Percentiles rank a stretch among this genome's conserved stretches.
Conservation (phyloP, 2,888 invertebrate species). For the Euplagia quadripunctaria region DNA sequence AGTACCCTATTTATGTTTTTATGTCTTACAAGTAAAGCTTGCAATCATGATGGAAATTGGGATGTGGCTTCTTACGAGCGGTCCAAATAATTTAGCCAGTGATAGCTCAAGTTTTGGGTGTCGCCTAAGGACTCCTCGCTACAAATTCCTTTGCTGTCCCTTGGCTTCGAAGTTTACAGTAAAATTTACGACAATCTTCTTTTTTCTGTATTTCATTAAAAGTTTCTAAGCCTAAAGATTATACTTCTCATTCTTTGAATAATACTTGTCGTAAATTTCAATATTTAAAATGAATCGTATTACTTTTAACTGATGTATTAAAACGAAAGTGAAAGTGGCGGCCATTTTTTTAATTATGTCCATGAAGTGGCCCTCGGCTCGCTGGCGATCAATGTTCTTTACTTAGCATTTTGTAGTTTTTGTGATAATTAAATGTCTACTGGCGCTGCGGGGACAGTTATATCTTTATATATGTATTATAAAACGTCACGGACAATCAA, state of each 20-base stretch:
- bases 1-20: not conserved
- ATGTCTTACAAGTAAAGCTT: constrained; percentile 14
- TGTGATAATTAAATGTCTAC: constrained; percentile 26
- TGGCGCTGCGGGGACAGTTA: not conserved
- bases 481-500: not conserved
- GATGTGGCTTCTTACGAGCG: constrained; percentile 28
- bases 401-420: constrained; percentile 17
- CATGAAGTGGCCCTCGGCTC: constrained; percentile 25
- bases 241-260: constrained; percentile 58
- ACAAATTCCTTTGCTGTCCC: constrained; percentile 46
- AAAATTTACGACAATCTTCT: constrained; percentile 62
- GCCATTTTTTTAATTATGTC: constrained; percentile 45
- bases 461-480: not conserved
- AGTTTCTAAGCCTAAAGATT: constrained; percentile 64
- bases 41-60: constrained; percentile 33
- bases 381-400: constrained; percentile 22
- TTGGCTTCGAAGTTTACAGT: constrained; percentile 54
- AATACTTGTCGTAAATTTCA: constrained; percentile 59
- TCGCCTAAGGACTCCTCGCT: constrained; percentile 33
- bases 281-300: constrained; percentile 51
- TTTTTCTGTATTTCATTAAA: constrained; percentile 70
- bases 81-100: constrained; percentile 41
- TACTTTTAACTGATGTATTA: constrained; percentile 48
- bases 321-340: constrained; percentile 43
- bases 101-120: constrained; percentile 27